phyloP scores from a whole-genome alignment of 1,140 invertebrate genomes.

The Pachypeltis micranthus region DNA sequence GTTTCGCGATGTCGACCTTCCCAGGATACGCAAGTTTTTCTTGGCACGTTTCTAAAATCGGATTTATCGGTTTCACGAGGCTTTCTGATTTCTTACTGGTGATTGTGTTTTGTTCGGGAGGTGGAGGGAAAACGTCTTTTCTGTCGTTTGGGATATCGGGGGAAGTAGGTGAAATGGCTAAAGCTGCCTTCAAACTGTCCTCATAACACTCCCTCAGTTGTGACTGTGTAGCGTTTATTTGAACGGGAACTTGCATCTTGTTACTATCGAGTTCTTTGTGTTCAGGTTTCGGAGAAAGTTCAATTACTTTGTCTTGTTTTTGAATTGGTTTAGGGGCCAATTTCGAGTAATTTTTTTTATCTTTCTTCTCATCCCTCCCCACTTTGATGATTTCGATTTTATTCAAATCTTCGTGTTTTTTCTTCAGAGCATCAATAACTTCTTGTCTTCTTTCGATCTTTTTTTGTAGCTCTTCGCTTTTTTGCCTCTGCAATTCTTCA shows the following conservation, averaged over 20 bases:
- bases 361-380: constrained; percentile 36
- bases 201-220: constrained; percentile 2
- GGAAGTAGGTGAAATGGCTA: background rate
- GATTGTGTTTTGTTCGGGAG: background rate
- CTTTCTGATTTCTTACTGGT: background rate
- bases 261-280: background rate
- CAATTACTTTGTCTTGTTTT: constrained; percentile 41
- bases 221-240: constrained; percentile 3
- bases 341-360: background rate
- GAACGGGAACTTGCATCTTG: background rate
- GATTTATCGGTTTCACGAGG: constrained; percentile 2
- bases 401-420: constrained; percentile 30
- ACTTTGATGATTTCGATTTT: constrained; percentile 42
- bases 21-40: background rate
- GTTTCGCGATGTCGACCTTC: background rate
- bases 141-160: background rate
- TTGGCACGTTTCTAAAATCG: background rate
- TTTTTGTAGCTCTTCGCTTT: constrained; percentile 13
- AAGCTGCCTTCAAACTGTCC: background rate
- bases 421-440: constrained; percentile 1
- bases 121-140: background rate
- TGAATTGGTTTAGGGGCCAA: constrained; percentile 23
- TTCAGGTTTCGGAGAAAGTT: constrained; percentile 2
- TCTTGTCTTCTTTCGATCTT: constrained; percentile 8
- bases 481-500: constrained; percentile 12